A percentile compares a stretch with the other conserved stretches of the same genome.
Evolutionary conservation across 2,113 vertebrate genomes (phyloP).

Genomic region (Heterotilapia buettikoferi): DNA sequence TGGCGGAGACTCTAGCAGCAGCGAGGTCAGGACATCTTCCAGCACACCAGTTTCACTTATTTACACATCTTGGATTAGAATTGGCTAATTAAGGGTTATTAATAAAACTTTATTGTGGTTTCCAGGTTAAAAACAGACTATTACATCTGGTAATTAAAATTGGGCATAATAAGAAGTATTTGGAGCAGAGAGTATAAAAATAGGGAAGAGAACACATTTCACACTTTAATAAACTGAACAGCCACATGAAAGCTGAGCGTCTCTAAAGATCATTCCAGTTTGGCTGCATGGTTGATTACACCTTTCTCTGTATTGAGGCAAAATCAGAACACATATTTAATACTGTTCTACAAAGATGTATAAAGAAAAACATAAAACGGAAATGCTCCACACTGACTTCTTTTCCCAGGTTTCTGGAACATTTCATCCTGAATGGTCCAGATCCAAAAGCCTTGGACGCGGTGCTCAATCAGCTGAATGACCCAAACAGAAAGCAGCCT

Average conservation of each 20-base stretch:
- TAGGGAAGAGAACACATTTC: background rate
- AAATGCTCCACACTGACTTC: background rate
- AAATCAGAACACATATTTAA: background rate
- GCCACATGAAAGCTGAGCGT: background rate
- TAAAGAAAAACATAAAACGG: accelerated
- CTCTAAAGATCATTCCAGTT: background rate
- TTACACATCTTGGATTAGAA: background rate
- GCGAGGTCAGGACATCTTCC: slow-evolving; percentile 52
- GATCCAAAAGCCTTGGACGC: slow-evolving; percentile 57
- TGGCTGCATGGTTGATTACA: background rate
- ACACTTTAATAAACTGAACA: background rate
- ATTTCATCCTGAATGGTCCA: slow-evolving; percentile 71
- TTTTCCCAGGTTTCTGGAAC: slow-evolving; percentile 62
- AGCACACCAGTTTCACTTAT: background rate
- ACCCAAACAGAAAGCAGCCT: slow-evolving; percentile 60
- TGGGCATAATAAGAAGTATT: background rate
- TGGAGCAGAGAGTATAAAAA: background rate
- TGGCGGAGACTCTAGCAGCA: slow-evolving; percentile 68
- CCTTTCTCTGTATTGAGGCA: accelerated
- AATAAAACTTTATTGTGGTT: no score
- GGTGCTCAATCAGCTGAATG: slow-evolving; percentile 60
- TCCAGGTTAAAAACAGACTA: no score
- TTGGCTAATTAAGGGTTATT: background rate
- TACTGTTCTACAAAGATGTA: background rate
- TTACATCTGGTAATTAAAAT: background rate